Base-by-base conservation (phyloP, 1,140 invertebrate genomes). In the Scylla paramamosain region DNA sequence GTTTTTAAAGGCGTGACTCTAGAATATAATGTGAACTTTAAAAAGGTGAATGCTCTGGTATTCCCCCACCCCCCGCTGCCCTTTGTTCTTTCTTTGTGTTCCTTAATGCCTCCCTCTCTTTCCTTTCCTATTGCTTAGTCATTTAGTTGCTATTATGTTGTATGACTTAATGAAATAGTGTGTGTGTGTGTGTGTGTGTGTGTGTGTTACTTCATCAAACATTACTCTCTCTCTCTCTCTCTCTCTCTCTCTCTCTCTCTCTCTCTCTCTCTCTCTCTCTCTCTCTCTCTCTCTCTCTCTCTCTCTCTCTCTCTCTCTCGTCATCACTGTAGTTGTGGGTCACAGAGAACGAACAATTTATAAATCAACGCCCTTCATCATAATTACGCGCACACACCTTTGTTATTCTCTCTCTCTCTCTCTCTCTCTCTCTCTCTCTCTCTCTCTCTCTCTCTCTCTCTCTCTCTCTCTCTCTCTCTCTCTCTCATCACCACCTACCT, bases 251-350 rank as follows among this genome's bases (percentile, higher is more conserved):
- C 46, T 48, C 28, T 91, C 89, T 4, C 14, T 90, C 12, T 20
- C 16, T 91, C 25, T 25, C 4, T 39, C 45, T 39, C 89, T 91
- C 46, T 46, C 46, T 91, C 89, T 46, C 89, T 48, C n/a, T 48
- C 89, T 91, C 46, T 48, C 28, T 91, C 89, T 48, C 45, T 48
- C 46, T 90, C 29, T 90, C 88, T 90, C 88, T 90, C 29, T 31
- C 39, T 14, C 88, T 48, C 14, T n/a, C 88, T 89, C 87, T 39
- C 39, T 39, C 39, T 39, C 39, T 39, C 39, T 39, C 39, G n/a
- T 39, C 52, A 59, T 77, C 67, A 77, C n/a, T n/a, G 20, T 25
- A 7, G 25, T 77, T 77, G 67, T 77, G 67, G 67, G 67, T 77
- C 67, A n/a, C 67, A 77, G 67, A n/a, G 67, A 77, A 77, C 67